A percentile compares a stretch with the other conserved stretches of the same genome.
These are phyloP conservation scores for Rousettus madagascariensis DNA, from an alignment of 2,797 vertebrate genomes.

Conservation along the genomic window DNA sequence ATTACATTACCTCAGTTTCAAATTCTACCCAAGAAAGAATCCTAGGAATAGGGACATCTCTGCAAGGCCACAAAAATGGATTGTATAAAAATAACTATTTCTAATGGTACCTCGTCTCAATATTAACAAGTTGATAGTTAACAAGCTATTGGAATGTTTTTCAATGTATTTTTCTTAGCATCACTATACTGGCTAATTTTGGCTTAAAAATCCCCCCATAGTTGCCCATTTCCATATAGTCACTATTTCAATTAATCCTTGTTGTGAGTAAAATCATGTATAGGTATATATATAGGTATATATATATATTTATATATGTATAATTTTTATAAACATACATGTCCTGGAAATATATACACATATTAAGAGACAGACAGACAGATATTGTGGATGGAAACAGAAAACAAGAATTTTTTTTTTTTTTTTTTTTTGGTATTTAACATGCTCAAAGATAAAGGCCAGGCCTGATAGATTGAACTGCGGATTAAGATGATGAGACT, in stretches of 20 bases:
- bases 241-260: neutral
- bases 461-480: fast-evolving
- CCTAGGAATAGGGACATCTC: neutral
- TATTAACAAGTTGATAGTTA: neutral
- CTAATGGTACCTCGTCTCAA: neutral
- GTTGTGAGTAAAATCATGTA: neutral
- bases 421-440: neutral
- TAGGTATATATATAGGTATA: neutral
- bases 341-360: neutral
- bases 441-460: neutral
- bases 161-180: neutral
- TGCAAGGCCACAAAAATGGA: neutral
- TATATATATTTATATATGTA: neutral
- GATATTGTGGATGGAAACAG: neutral
- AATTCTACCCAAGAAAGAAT: neutral
- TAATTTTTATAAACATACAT: neutral
- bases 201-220: neutral
- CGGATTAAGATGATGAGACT: neutral
- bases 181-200: neutral
- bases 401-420: neutral
- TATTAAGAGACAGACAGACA: no score
- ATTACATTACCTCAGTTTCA: neutral
- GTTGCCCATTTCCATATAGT: neutral
- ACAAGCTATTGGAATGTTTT: neutral
- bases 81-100: constrained; percentile 11